phyloP scores from a whole-genome alignment of 2,888 invertebrate genomes.

The Kuschelorhynchus macadamiae region DNA sequence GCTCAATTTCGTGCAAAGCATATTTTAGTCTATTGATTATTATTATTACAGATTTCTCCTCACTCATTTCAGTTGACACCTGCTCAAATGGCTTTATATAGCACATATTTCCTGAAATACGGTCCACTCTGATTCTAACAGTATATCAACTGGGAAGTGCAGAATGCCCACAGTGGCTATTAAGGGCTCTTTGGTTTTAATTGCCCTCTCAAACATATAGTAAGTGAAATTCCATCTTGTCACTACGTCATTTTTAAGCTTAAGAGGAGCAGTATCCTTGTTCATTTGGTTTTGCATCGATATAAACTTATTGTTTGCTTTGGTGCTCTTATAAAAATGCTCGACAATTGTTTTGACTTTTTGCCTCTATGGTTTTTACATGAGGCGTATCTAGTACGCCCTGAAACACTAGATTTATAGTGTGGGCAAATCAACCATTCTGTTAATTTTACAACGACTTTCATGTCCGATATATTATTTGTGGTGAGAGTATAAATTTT shows the following conservation, averaged over 20 bases:
- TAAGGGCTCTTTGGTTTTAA: slow-evolving; percentile 46
- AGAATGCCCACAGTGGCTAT: slow-evolving; percentile 50
- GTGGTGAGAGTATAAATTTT: slow-evolving; percentile 17
- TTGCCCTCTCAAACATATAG: slow-evolving; percentile 37
- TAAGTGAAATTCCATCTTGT: slow-evolving; percentile 45
- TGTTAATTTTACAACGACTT: slow-evolving; percentile 14
- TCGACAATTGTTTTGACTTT: slow-evolving; percentile 29
- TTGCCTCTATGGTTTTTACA: slow-evolving; percentile 3
- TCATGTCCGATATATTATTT: slow-evolving; percentile 30
- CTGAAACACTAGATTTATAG: slow-evolving; percentile 27
- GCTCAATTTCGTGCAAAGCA: no score
- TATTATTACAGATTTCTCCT: slow-evolving; percentile 47
- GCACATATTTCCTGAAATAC: slow-evolving; percentile 26
- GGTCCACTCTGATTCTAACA: slow-evolving; percentile 43
- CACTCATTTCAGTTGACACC: slow-evolving; percentile 49
- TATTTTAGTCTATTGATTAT: no score
- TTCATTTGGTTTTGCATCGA: slow-evolving; percentile 16
- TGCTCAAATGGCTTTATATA: slow-evolving; percentile 28
- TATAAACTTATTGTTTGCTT: slow-evolving; percentile 31
- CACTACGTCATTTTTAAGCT: no score
- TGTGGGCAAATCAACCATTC: slow-evolving; percentile 21
- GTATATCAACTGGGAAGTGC: slow-evolving; percentile 50
- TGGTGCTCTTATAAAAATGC: slow-evolving; percentile 31
- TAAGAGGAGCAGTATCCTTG: no score
- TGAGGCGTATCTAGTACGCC: slow-evolving; percentile 5